Percentiles rank a stretch among this genome's conserved stretches.
phyloP scores from a whole-genome alignment of 2,888 invertebrate species.

The Oxycera nigricornis region DNA sequence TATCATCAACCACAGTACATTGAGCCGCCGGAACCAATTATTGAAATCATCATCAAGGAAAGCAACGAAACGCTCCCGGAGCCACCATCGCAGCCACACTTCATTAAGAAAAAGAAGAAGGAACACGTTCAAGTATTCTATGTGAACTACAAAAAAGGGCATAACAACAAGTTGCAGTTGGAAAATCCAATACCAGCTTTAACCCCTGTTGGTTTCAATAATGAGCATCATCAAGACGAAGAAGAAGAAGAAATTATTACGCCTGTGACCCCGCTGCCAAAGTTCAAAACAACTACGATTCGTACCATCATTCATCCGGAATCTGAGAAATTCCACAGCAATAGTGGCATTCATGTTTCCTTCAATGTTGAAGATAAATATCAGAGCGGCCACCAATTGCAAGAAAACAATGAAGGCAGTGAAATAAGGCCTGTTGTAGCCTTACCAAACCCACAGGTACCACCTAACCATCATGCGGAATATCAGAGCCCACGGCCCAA shows the following conservation, averaged over 20 bases:
- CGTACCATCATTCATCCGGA: slow-evolving; percentile 86
- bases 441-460: slow-evolving; percentile 53
- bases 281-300: slow-evolving; percentile 76
- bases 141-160: slow-evolving; percentile 89
- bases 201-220: slow-evolving; percentile 73
- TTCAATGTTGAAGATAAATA: slow-evolving; percentile 73
- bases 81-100: slow-evolving; percentile 62
- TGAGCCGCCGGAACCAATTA: slow-evolving; percentile 86
- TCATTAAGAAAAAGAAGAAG: slow-evolving; percentile 67
- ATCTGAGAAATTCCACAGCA: slow-evolving; percentile 82
- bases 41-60: slow-evolving; percentile 91
- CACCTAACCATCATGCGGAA: not conserved
- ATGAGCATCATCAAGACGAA: slow-evolving; percentile 67
- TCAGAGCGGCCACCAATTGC: slow-evolving; percentile 61
- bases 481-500: not conserved
- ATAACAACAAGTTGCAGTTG: slow-evolving; percentile 76
- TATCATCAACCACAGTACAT: slow-evolving; percentile 66
- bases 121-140: slow-evolving; percentile 91
- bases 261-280: slow-evolving; percentile 65
- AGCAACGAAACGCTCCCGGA: slow-evolving; percentile 82
- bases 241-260: slow-evolving; percentile 56
- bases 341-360: slow-evolving; percentile 81
- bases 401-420: slow-evolving; percentile 69
- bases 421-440: slow-evolving; percentile 71
- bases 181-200: slow-evolving; percentile 83